A percentile compares a stretch with the other conserved stretches of the same genome.
Conservation (phyloP, 2,888 invertebrate species). For the Adelphocoris suturalis region DNA sequence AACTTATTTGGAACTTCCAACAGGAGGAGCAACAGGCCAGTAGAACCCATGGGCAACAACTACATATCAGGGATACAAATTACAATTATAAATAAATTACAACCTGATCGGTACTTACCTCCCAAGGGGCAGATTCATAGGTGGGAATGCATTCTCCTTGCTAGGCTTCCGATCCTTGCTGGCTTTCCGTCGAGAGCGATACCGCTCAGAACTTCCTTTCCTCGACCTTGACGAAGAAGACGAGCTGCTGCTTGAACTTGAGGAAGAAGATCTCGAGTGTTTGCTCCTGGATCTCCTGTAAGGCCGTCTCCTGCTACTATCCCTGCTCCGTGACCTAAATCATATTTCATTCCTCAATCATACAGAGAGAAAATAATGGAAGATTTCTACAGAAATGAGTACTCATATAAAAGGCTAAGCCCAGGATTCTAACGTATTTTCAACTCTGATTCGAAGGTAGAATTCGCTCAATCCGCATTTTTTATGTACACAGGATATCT, state of each 20-base stretch:
- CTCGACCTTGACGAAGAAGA: slow-evolving; percentile 60
- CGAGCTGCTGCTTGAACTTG: slow-evolving; percentile 60
- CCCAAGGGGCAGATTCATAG: not conserved
- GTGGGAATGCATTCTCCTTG: not conserved
- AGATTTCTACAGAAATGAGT: too few species aligned
- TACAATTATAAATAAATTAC: too few species aligned
- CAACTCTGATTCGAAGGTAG: too few species aligned
- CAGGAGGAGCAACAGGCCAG: too few species aligned
- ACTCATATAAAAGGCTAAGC: too few species aligned
- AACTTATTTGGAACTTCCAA: too few species aligned
- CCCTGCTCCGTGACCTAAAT: slow-evolving; percentile 18
- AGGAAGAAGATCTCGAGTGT: slow-evolving; percentile 51
- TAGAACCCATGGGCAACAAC: too few species aligned
- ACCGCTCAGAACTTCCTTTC: slow-evolving; percentile 40
- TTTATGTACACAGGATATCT: too few species aligned
- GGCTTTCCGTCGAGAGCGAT: not conserved
- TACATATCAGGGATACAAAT: too few species aligned
- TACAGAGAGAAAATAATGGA: too few species aligned
- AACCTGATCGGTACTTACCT: not conserved
- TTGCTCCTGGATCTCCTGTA: slow-evolving; percentile 35
- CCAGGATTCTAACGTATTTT: too few species aligned
- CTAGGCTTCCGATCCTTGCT: slow-evolving; percentile 8
- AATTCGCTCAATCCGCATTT: too few species aligned
- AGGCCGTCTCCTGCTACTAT: slow-evolving; percentile 30
- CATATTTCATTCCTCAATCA: not conserved